Conservation (phyloP, 2,113 vertebrate species). For the Zosterops pallidus region DNA sequence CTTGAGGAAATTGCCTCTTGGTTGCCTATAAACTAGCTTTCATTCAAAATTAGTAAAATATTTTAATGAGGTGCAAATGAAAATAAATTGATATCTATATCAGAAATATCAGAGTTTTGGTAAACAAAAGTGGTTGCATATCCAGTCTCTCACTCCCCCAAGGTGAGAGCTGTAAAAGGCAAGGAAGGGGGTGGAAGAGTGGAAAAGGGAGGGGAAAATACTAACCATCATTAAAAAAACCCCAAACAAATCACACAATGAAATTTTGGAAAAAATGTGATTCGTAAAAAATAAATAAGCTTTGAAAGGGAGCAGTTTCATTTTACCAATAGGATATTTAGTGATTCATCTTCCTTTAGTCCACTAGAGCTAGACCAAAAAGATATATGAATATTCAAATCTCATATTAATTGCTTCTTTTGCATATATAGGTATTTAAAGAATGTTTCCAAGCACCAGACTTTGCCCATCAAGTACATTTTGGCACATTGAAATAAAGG, state of each 20-base stretch:
- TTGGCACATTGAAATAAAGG: background rate
- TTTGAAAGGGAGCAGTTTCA: background rate
- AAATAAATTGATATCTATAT: background rate
- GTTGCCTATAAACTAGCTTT: background rate
- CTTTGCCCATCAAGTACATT: background rate
- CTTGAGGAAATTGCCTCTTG: background rate
- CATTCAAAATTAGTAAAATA: background rate
- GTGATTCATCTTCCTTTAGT: background rate
- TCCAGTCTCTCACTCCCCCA: background rate
- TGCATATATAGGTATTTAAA: background rate
- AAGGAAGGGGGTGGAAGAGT: background rate
- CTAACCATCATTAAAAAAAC: accelerated
- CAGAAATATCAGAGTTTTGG: background rate
- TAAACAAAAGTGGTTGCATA: background rate
- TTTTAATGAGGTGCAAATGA: background rate
- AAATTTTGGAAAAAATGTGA: background rate
- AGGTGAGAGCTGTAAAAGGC: accelerated
- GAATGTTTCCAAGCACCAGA: background rate
- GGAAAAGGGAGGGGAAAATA: background rate
- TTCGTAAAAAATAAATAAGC: background rate
- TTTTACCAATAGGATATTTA: background rate
- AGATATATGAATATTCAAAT: background rate
- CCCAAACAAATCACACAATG: background rate
- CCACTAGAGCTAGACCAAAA: background rate
- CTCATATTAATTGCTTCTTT: background rate